Conservation (phyloP, 1,140 invertebrate species). For the Belonocnema kinseyi region DNA sequence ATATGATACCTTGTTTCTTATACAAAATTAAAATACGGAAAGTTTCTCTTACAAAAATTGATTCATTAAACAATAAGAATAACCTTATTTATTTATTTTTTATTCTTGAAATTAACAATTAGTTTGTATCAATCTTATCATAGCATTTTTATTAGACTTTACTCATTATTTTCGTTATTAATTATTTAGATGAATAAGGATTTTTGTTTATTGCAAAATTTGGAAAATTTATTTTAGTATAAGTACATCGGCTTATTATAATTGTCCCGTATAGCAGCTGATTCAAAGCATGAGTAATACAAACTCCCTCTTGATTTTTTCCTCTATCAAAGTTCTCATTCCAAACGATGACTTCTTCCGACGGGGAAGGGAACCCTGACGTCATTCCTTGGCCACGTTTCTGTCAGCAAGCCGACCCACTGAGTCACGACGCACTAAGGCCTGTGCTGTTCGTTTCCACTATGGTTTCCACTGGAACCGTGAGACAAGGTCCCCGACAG, state of each 20-base stretch:
- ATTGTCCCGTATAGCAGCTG: conserved; percentile 56
- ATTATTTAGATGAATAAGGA: background rate
- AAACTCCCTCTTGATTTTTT: conserved; percentile 46
- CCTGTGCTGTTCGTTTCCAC: background rate
- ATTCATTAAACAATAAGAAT: too few species aligned
- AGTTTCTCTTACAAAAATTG: too few species aligned
- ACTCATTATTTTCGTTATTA: background rate
- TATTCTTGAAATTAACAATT: background rate
- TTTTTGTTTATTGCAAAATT: background rate
- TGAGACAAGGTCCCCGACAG: too few species aligned
- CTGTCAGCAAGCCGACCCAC: conserved; percentile 66
- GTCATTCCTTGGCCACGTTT: conserved; percentile 65
- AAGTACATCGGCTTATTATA: conserved; percentile 39
- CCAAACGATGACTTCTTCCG: conserved; percentile 69
- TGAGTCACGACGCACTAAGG: conserved; percentile 62
- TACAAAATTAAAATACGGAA: too few species aligned
- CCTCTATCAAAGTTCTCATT: conserved; percentile 60
- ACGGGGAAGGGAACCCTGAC: conserved; percentile 65
- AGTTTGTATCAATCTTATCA: background rate
- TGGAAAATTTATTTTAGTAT: background rate
- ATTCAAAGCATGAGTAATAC: conserved; percentile 62
- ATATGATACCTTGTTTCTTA: too few species aligned
- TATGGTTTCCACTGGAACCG: too few species aligned
- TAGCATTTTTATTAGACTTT: background rate
- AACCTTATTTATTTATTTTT: background rate